These are phyloP conservation scores for Drosophila affinis DNA, from an alignment of 2,888 invertebrate species.

Conservation along the genomic window DNA sequence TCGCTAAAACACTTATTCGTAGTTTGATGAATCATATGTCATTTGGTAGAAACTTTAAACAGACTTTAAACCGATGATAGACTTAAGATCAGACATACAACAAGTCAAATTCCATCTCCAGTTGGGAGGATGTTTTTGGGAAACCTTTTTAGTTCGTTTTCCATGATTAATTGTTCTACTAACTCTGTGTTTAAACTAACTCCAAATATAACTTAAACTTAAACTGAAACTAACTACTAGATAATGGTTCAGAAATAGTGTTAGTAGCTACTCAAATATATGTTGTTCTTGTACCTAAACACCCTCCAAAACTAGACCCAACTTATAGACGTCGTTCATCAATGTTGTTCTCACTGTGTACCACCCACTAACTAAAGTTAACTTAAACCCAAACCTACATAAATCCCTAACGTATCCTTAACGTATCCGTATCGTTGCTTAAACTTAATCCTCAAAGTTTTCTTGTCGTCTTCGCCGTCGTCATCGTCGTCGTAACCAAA, in stretches of 20 bases:
- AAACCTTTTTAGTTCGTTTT: slow-evolving; percentile 1
- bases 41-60: not conserved
- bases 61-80: not conserved
- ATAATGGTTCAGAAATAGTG: slow-evolving; percentile 39
- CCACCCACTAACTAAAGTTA: slow-evolving; percentile 25
- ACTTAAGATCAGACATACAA: too few species aligned
- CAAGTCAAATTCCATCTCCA: too few species aligned
- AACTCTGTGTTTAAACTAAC: slow-evolving; percentile 25
- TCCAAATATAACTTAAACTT: slow-evolving; percentile 5
- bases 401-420: too few species aligned
- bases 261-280: slow-evolving; percentile 44
- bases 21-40: not conserved
- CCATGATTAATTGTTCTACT: slow-evolving; percentile 13
- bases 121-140: not conserved
- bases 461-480: slow-evolving; percentile 37
- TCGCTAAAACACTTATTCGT: not conserved
- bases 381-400: slow-evolving; percentile 10
- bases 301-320: slow-evolving; percentile 27
- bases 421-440: not conserved
- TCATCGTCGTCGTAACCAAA: slow-evolving; percentile 39
- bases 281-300: slow-evolving; percentile 52
- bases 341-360: slow-evolving; percentile 70
- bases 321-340: slow-evolving; percentile 55
- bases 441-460: slow-evolving; percentile 38
- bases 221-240: slow-evolving; percentile 22